These are phyloP conservation scores for Epinephelus awoara DNA, from an alignment of 2,797 vertebrate species.

Conservation along the genomic window DNA sequence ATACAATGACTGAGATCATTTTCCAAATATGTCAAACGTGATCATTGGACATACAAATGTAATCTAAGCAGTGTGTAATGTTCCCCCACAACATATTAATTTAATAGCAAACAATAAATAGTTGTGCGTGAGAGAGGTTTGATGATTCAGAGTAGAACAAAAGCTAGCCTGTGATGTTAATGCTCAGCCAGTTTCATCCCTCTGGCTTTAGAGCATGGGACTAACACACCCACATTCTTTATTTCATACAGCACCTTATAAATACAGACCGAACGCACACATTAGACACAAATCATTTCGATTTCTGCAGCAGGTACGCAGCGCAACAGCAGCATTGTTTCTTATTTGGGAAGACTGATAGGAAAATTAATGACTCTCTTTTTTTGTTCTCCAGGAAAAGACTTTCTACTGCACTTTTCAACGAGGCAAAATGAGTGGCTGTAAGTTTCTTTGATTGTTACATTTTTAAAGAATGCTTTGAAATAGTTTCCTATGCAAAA, in stretches of 20 bases:
- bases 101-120: not conserved
- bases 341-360: not conserved
- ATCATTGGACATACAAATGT: too few relatives aligned
- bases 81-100: too few relatives aligned
- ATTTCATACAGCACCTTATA: constrained; percentile 18
- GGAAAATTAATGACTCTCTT: not conserved
- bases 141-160: not conserved
- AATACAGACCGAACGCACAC: constrained; percentile 39
- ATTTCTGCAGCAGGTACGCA: constrained; percentile 54
- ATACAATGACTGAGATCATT: too few relatives aligned
- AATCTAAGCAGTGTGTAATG: too few relatives aligned
- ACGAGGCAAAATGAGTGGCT: constrained; percentile 53
- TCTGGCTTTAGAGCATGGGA: not conserved
- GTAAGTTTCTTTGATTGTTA: constrained; percentile 43
- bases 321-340: not conserved
- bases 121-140: not conserved
- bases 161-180: too few relatives aligned
- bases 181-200: too few relatives aligned
- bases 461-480: not conserved
- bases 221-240: constrained; percentile 20
- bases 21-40: too few relatives aligned
- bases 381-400: not conserved
- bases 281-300: not conserved
- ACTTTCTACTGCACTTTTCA: not conserved
- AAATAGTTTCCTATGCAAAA: not conserved